phyloP scores from a whole-genome alignment of 2,113 vertebrate genomes.

The Motacilla alba region DNA sequence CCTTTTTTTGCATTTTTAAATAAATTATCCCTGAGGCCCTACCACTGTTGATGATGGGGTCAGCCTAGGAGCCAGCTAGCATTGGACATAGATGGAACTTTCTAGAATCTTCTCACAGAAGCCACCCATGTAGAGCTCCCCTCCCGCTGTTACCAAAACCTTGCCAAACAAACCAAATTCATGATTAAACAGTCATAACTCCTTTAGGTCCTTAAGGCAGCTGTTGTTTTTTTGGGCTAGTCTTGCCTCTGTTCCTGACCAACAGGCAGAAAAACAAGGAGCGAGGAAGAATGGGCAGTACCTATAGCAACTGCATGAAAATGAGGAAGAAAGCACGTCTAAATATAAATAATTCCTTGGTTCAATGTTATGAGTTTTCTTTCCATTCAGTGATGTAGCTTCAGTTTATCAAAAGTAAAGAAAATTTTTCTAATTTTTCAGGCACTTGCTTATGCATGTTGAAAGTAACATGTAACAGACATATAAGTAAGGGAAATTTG shows the following conservation, averaged over 20 bases:
- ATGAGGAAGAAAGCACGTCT: neutral
- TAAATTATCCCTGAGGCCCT: neutral
- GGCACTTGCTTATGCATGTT: neutral
- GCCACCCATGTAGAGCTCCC: neutral
- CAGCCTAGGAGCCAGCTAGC: neutral
- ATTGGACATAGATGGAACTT: neutral
- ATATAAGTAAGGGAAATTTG: neutral
- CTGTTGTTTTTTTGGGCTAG: neutral
- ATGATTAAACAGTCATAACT: neutral
- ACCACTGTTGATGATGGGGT: neutral
- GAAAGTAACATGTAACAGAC: neutral
- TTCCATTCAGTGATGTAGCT: neutral
- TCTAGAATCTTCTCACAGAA: neutral
- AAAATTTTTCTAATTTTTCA: neutral
- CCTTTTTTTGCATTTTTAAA: neutral
- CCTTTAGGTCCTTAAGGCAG: neutral
- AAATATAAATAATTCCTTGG: neutral
- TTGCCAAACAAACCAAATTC: neutral
- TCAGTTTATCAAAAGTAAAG: neutral
- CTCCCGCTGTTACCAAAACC: neutral
- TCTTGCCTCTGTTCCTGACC: neutral
- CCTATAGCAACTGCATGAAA: constrained; percentile 1
- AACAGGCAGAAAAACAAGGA: neutral
- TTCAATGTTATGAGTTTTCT: neutral
- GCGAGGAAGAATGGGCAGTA: neutral